Percentiles rank a stretch among this genome's conserved stretches.
phyloP scores from a whole-genome alignment of 1,140 invertebrate species.

The Calephelis nemesis region DNA sequence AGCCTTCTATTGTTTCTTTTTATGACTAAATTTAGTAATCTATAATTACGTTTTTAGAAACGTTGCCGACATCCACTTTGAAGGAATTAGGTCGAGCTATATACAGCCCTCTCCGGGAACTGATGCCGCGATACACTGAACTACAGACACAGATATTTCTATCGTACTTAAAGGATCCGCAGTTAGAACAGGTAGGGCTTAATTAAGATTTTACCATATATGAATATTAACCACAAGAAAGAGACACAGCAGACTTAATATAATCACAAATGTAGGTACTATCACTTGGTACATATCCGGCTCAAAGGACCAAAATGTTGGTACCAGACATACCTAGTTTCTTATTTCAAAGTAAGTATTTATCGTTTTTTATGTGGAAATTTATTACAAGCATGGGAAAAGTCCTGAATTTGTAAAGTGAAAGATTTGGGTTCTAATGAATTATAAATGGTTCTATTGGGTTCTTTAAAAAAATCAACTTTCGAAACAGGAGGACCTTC shows the following conservation, averaged over 20 bases:
- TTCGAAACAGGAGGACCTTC: slow-evolving; percentile 48
- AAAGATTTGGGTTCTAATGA: slow-evolving; percentile 14
- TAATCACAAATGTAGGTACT: too few species aligned
- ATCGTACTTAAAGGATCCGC: slow-evolving; percentile 44
- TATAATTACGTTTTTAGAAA: slow-evolving; percentile 21
- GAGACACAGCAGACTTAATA: too few species aligned
- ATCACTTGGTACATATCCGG: slow-evolving; percentile 1
- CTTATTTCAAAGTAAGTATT: too few species aligned
- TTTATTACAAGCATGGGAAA: too few species aligned
- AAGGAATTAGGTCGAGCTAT: slow-evolving; percentile 50
- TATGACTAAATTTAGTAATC: too few species aligned
- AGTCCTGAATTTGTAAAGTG: background rate
- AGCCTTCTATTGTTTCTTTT: too few species aligned
- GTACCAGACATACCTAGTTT: too few species aligned
- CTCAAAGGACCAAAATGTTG: slow-evolving; percentile 15
- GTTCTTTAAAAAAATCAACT: too few species aligned
- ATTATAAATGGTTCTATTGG: too few species aligned
- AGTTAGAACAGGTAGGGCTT: slow-evolving; percentile 43
- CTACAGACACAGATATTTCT: slow-evolving; percentile 51
- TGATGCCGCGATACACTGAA: slow-evolving; percentile 56
- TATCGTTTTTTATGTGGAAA: too few species aligned
- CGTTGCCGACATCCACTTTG: slow-evolving; percentile 30
- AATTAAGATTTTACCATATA: slow-evolving; percentile 16
- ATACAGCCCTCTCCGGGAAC: slow-evolving; percentile 54
- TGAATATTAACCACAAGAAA: too few species aligned